Base-by-base conservation (phyloP, 2,797 vertebrate species). In the Enteromius paludinosus region DNA sequence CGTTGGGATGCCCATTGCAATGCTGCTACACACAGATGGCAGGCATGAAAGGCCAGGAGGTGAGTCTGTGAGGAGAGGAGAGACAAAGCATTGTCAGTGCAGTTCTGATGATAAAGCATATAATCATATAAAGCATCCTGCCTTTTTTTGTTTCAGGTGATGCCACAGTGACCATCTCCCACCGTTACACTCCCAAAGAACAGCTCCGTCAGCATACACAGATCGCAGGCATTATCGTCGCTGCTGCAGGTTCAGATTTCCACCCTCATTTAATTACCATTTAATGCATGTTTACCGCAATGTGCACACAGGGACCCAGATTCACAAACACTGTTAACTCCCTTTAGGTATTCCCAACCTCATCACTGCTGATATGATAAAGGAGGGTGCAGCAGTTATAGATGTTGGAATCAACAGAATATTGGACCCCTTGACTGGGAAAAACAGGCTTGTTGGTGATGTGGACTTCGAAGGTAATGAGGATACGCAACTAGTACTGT, bases 1-100 rank as follows among this genome's bases (percentile, higher is more conserved):
- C 0, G 98, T 99, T 15, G 98, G 98, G 0, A 99, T 99, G 98
- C 98, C 98, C 52, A 98, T 99, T 0, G 98, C 98, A 1, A 99
- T 99, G 98, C 88, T 99, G 25, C 95, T 99, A 9, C 98, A 99
- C 41, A 98, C 97, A 0, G 98, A 99, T 0, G 97, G 98, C 2
- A 88, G 92, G 0, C 98, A 99, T 0, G 98, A 99, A 85, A 95
- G 97, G 1, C 97, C 98, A 0, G 98, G 98, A 92, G 98, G 98
- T 99, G 82, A 79, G 89, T 79, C 18, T 38, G 43, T 33, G 18
- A 73, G 25, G 18, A 14, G 11, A n/a, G 20, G 0, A 14, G 11
- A n/a, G 20, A 0, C 5, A 8, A 47, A 41, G 8, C n/a, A 9
- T 23, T 28, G n/a, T 47, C 2, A 18, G 41, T 28, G 25, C 47